A percentile compares a stretch with the other conserved stretches of the same genome.
These are phyloP conservation scores for Indri indri DNA, from an alignment of 2,113 vertebrate species.

Conservation along the genomic window DNA sequence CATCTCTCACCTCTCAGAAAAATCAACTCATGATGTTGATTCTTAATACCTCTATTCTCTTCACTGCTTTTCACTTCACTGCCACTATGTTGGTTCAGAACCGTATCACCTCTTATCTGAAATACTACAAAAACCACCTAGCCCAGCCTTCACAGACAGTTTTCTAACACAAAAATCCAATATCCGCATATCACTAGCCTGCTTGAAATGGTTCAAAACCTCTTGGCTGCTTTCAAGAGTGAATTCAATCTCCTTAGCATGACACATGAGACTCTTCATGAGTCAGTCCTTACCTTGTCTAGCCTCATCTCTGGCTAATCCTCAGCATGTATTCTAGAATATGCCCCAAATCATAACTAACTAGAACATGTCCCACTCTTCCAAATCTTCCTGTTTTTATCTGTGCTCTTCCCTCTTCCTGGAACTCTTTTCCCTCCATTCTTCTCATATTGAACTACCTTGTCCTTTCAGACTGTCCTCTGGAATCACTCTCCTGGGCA, in stretches of 20 bases:
- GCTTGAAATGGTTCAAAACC: background rate
- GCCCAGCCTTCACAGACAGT: rapidly evolving
- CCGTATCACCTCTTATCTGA: background rate
- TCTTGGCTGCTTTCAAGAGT: background rate
- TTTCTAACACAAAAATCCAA: background rate
- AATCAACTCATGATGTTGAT: background rate
- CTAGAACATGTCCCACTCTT: background rate
- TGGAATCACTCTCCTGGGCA: background rate
- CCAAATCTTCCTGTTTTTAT: background rate
- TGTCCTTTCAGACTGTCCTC: background rate
- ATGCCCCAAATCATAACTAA: background rate
- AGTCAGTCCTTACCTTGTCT: background rate
- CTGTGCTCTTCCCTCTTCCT: background rate
- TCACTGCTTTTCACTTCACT: background rate
- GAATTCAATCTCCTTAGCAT: background rate
- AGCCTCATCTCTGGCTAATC: background rate
- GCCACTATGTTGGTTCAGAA: background rate
- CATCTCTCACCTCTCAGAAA: too few relatives aligned
- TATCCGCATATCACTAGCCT: background rate
- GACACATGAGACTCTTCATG: rapidly evolving
- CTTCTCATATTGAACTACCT: background rate
- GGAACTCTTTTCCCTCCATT: background rate
- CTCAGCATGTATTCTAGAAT: background rate
- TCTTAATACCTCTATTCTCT: background rate
- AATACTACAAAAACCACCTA: background rate